phyloP scores from a whole-genome alignment of 1,140 invertebrate genomes.

The Dermatophagoides farinae region DNA sequence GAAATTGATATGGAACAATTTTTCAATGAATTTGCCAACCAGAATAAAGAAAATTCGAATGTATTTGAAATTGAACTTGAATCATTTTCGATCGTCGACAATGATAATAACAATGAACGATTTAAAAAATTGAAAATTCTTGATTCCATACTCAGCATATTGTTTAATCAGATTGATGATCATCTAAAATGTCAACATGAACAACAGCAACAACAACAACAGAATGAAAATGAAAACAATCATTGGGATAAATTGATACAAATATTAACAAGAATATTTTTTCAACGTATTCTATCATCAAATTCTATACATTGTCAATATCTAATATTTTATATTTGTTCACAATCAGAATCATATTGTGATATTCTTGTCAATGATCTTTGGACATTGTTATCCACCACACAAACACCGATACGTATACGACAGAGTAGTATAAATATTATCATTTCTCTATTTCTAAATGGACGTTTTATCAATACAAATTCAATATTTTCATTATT shows the following conservation, averaged over 20 bases:
- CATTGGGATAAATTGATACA: neutral
- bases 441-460: neutral
- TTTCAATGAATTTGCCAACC: neutral
- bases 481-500: neutral
- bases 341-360: neutral
- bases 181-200: neutral
- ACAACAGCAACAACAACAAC: neutral
- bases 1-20: neutral
- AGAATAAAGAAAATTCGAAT: neutral
- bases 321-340: neutral
- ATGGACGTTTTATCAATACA: neutral
- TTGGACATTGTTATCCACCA: neutral
- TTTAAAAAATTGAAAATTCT: slow-evolving; percentile 9
- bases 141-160: neutral
- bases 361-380: neutral
- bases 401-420: neutral
- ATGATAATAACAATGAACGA: neutral
- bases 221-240: too few relatives aligned
- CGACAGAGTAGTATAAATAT: neutral
- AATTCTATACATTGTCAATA: neutral
- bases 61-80: neutral
- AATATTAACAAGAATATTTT: neutral
- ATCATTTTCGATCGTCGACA: neutral
- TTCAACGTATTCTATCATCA: neutral
- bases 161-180: neutral